A percentile compares a stretch with the other conserved stretches of the same genome.
These are phyloP conservation scores for Poeciliopsis gracilis DNA, from an alignment of 2,797 vertebrate genomes.

Conservation along the genomic window DNA sequence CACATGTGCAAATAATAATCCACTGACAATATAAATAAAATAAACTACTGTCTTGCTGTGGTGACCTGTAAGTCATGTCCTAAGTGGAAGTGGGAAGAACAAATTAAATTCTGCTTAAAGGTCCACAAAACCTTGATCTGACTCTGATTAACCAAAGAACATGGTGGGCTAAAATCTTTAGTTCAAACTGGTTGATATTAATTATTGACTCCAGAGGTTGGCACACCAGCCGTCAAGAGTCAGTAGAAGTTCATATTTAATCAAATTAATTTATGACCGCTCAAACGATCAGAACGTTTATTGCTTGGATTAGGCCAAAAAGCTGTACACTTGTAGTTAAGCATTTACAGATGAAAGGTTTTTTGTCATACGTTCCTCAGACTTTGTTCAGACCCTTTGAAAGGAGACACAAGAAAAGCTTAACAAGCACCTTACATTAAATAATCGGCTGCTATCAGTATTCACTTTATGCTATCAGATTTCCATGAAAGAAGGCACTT, in stretches of 20 bases:
- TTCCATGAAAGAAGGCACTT: neutral
- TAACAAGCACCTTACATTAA: neutral
- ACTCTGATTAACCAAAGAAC: neutral
- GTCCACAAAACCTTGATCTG: neutral
- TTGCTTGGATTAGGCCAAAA: neutral
- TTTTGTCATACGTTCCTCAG: neutral
- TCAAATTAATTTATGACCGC: conserved; percentile 2
- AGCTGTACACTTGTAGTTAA: neutral
- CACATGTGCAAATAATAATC: neutral
- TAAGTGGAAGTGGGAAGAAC: neutral
- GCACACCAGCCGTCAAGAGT: neutral
- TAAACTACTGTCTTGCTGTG: neutral
- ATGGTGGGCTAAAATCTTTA: neutral
- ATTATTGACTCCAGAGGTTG: neutral
- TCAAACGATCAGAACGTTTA: neutral
- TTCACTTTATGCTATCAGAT: neutral
- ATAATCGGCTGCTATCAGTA: neutral
- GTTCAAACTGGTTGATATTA: neutral
- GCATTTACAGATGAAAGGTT: conserved; percentile 2
- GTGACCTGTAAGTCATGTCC: too few relatives aligned
- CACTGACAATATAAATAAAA: neutral
- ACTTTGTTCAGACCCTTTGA: neutral
- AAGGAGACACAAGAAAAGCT: neutral
- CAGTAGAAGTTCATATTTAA: neutral
- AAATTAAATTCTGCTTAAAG: neutral